Evolutionary conservation across 2,888 invertebrate species (phyloP).

Genomic region (Dorcus parallelipipedus): DNA sequence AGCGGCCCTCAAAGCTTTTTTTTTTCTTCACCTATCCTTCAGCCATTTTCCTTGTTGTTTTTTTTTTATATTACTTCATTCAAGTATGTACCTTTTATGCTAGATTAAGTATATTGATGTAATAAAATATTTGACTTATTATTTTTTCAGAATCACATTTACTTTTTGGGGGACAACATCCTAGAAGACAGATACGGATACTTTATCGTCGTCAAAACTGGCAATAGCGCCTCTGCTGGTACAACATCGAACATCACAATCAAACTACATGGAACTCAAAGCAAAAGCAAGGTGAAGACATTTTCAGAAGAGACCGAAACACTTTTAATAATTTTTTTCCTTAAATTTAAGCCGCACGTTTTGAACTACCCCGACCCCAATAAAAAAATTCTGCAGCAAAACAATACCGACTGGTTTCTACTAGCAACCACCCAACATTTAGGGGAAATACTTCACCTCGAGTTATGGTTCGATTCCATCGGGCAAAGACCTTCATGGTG

Average conservation of each 20-base stretch:
- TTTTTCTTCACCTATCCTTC: too few species aligned
- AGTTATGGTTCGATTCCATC: slow-evolving; percentile 28
- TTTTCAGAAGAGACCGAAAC: background rate
- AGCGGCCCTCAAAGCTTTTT: too few species aligned
- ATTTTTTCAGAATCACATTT: slow-evolving; percentile 7
- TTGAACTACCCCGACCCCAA: slow-evolving; percentile 31
- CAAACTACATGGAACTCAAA: slow-evolving; percentile 5
- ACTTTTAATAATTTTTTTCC: background rate
- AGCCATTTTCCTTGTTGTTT: too few species aligned
- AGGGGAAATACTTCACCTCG: slow-evolving; percentile 21
- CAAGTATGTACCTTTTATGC: too few species aligned
- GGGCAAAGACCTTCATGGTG: slow-evolving; percentile 29
- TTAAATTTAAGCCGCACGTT: slow-evolving; percentile 23
- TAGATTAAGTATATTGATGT: background rate
- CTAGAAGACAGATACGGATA: slow-evolving; percentile 23
- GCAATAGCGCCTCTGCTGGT: slow-evolving; percentile 1
- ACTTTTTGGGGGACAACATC: slow-evolving; percentile 22
- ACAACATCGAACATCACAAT: slow-evolving; percentile 16
- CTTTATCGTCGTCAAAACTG: slow-evolving; percentile 11
- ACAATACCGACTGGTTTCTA: slow-evolving; percentile 24
- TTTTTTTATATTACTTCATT: too few species aligned
- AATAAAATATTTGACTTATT: too few species aligned
- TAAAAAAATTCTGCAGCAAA: slow-evolving; percentile 24
- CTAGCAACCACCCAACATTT: slow-evolving; percentile 21
- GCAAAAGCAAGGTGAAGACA: slow-evolving; percentile 4